phyloP scores from a whole-genome alignment of 30 jellyfish, hydroid and myxozoan genomes.

The Sanderia malayensis region DNA sequence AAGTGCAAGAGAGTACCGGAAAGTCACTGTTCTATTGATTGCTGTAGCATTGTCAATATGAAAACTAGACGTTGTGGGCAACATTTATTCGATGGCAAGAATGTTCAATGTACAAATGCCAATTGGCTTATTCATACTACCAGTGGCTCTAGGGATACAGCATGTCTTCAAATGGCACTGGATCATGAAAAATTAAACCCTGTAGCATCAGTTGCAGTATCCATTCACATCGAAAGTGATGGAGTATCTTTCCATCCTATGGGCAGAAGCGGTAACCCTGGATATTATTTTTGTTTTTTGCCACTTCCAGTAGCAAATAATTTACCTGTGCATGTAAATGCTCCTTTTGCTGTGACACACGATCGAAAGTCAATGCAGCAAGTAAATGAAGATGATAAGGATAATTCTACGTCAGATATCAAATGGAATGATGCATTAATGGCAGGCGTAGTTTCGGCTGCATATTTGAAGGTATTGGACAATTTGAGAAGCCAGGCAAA shows the following conservation, averaged over 20 bases:
- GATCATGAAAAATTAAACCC: constrained; percentile 21
- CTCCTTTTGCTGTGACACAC: constrained; percentile 63
- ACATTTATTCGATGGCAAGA: neutral
- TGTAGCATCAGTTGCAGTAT: constrained; percentile 38
- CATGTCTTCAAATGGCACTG: constrained; percentile 31
- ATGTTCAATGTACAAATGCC: neutral
- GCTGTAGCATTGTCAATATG: neutral
- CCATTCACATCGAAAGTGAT: neutral
- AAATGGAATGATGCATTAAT: constrained; percentile 31
- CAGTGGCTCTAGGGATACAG: constrained; percentile 3
- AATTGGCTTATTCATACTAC: constrained; percentile 32
- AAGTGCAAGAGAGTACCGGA: neutral
- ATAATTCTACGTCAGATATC: neutral
- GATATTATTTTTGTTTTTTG: constrained; percentile 41
- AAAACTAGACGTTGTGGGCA: neutral
- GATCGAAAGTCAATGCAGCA: constrained; percentile 43
- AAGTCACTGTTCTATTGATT: neutral
- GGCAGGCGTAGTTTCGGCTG: constrained; percentile 34
- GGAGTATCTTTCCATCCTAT: neutral
- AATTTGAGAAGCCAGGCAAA: neutral
- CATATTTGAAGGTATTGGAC: constrained; percentile 14
- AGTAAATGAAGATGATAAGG: constrained; percentile 33
- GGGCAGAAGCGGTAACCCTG: neutral
- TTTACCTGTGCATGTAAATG: constrained; percentile 70
- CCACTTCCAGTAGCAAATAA: constrained; percentile 40